Conservation (phyloP, 2,797 vertebrate species). For the Poeciliopsis paucimaculata region DNA sequence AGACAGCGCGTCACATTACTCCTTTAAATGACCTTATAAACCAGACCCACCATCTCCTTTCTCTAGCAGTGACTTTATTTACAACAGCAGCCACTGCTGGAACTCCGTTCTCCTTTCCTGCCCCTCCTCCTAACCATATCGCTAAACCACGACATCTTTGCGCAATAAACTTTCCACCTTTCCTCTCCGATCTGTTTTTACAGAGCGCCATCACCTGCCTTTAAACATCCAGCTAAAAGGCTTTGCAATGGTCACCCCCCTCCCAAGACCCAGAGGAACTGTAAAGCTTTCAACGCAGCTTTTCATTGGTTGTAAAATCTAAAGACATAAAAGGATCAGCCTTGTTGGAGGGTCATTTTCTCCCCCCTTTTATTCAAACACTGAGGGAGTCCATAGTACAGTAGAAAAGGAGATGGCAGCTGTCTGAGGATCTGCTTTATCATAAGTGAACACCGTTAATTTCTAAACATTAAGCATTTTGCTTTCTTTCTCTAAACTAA, state of each 20-base stretch:
- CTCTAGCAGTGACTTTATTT: conserved; percentile 71
- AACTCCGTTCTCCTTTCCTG: conserved; percentile 57
- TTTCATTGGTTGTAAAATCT: conserved; percentile 76
- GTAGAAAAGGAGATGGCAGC: conserved; percentile 15
- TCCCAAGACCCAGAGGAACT: conserved; percentile 63
- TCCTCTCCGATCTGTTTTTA: conserved; percentile 69
- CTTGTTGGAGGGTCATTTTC: conserved; percentile 46
- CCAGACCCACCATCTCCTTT: conserved; percentile 61
- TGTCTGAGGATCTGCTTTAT: conserved; percentile 32
- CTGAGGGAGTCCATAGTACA: conserved; percentile 18
- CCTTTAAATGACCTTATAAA: conserved; percentile 81
- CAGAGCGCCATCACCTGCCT: conserved; percentile 67
- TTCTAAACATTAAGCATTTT: conserved; percentile 22
- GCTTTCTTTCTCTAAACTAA: conserved; percentile 20
- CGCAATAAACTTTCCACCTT: conserved; percentile 68
- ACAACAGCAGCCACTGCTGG: conserved; percentile 61
- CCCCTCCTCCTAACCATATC: conserved; percentile 38
- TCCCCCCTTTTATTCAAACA: conserved; percentile 50
- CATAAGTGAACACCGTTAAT: conserved; percentile 36
- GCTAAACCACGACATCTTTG: conserved; percentile 59
- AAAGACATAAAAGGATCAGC: conserved; percentile 66
- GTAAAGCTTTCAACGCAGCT: conserved; percentile 72
- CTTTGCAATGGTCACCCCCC: conserved; percentile 62
- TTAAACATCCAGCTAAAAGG: conserved; percentile 67
- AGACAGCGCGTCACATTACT: conserved; percentile 73